Evolutionary conservation across 2,113 vertebrate species (phyloP).

Genomic region (Scatophagus argus): DNA sequence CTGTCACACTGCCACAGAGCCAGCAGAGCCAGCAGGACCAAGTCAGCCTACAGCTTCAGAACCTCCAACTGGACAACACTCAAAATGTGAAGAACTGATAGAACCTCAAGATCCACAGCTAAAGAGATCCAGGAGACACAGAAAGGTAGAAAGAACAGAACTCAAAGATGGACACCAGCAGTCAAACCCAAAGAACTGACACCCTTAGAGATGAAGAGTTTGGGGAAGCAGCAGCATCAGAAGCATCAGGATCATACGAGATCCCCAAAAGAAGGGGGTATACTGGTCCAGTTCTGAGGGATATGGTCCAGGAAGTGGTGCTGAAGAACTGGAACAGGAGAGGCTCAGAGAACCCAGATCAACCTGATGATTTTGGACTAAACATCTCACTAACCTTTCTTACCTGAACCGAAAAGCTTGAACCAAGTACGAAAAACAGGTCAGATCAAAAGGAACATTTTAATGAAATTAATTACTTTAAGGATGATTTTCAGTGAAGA

Average conservation of each 20-base stretch:
- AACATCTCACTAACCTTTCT: not conserved
- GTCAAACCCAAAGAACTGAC: conserved; percentile 4
- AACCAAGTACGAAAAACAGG: not conserved
- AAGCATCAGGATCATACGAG: not conserved
- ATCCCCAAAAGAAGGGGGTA: not conserved
- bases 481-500: not conserved
- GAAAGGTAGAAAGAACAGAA: not conserved
- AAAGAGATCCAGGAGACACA: not conserved
- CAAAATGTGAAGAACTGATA: conserved; percentile 36
- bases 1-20: too few relatives aligned
- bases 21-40: conserved; percentile 50
- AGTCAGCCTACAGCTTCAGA: conserved; percentile 49
- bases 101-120: conserved; percentile 4
- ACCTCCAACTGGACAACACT: conserved; percentile 50
- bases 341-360: not conserved
- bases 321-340: not conserved
- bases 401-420: not conserved
- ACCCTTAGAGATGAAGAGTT: not conserved
- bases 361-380: not conserved
- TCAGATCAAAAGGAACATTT: not conserved
- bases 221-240: not conserved
- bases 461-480: not conserved
- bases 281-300: not conserved
- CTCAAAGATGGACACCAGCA: not conserved
- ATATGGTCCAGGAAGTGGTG: too few relatives aligned